Percentiles rank a stretch among this genome's conserved stretches.
phyloP scores from a whole-genome alignment of 2,888 invertebrate genomes.

The Nephrotoma flavescens region DNA sequence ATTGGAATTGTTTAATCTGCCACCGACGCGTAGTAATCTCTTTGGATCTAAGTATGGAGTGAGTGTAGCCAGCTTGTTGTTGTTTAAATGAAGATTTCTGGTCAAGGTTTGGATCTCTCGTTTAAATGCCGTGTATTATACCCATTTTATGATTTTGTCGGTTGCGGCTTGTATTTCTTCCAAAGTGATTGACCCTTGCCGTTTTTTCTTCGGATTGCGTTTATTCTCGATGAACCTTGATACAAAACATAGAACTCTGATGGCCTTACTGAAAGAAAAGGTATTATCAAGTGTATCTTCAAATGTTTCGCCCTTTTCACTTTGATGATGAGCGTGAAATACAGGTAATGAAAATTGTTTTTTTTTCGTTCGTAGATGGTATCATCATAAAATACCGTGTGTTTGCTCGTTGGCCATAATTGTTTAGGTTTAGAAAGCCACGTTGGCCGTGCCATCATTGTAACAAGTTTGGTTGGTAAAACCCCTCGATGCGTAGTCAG shows the following conservation, averaged over 20 bases:
- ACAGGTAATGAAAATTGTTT: too few relatives aligned
- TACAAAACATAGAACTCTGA: background rate
- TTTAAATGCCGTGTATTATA: background rate
- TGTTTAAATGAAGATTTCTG: background rate
- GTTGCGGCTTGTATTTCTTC: background rate
- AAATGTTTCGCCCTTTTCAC: too few relatives aligned
- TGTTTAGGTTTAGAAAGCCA: too few relatives aligned
- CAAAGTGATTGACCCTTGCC: background rate
- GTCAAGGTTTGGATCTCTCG: background rate
- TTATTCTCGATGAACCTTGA: background rate
- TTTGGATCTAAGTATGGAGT: background rate
- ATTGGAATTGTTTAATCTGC: too few relatives aligned
- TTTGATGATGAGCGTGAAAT: too few relatives aligned
- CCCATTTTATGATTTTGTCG: background rate
- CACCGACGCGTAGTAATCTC: too few relatives aligned
- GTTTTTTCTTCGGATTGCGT: background rate
- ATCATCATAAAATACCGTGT: background rate
- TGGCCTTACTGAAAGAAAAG: background rate
- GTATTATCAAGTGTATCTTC: background rate
- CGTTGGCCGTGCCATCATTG: accelerated
- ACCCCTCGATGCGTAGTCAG: background rate
- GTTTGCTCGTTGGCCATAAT: too few relatives aligned
- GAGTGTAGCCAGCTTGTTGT: background rate
- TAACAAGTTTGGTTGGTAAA: background rate
- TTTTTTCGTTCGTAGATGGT: background rate